Conservation (phyloP, 2,888 invertebrate species). For the Drosophila subsilvestris region DNA sequence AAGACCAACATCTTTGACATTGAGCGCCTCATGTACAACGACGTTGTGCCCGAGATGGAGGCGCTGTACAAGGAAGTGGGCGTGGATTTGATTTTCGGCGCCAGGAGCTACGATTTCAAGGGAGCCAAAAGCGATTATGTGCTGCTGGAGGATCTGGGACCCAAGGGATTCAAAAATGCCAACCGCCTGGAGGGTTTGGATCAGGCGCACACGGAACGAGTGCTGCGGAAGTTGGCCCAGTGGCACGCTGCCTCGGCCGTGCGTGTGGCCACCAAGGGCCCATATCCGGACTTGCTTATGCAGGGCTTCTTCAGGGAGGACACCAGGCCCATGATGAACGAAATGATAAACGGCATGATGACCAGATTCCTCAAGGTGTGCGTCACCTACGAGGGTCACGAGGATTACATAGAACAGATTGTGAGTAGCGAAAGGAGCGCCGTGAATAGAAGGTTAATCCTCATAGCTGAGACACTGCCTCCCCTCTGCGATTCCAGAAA, state of each 20-base stretch:
- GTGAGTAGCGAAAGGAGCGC: constrained; percentile 52
- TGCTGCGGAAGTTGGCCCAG: constrained; percentile 70
- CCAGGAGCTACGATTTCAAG: constrained; percentile 61
- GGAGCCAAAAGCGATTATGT: constrained; percentile 49
- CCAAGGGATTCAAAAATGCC: constrained; percentile 65
- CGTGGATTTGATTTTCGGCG: constrained; percentile 64
- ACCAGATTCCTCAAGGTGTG: constrained; percentile 43
- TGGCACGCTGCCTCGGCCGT: constrained; percentile 80
- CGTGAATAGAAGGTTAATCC: neutral
- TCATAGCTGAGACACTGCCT: neutral
- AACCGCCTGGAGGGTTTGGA: constrained; percentile 76
- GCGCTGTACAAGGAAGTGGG: constrained; percentile 68
- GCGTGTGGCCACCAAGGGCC: constrained; percentile 55
- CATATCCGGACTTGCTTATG: constrained; percentile 42
- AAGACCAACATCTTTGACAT: constrained; percentile 61
- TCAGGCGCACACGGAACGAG: constrained; percentile 65
- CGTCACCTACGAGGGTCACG: constrained; percentile 45
- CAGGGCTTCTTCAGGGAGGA: constrained; percentile 42
- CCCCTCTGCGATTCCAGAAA: constrained; percentile 32
- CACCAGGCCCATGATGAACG: constrained; percentile 27
- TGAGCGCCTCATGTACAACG: constrained; percentile 74
- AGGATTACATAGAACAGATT: constrained; percentile 60
- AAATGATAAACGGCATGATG: constrained; percentile 30
- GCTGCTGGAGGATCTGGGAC: constrained; percentile 73
- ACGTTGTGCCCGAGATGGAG: constrained; percentile 75